Evolutionary conservation across 2,888 invertebrate species (phyloP).

Genomic region (Andrena dorsata): DNA sequence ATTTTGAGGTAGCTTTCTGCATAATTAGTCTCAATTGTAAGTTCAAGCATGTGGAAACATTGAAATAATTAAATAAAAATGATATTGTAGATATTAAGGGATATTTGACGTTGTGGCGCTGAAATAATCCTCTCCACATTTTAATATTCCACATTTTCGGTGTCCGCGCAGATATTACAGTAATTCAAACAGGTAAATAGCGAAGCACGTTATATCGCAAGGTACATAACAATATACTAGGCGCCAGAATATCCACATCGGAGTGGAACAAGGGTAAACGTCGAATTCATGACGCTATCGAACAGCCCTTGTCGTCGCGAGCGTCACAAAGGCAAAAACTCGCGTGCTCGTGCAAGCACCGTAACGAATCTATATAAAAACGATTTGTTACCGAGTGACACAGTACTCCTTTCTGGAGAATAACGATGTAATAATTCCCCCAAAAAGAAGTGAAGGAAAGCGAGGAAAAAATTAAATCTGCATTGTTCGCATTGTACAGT

Average conservation of each 20-base stretch:
- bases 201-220: neutral
- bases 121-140: neutral
- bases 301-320: conserved; percentile 43
- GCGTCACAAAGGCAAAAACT: conserved; percentile 39
- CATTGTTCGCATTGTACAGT: conserved; percentile 19
- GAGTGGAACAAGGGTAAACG: conserved; percentile 41
- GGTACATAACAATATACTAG: neutral
- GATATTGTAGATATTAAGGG: too few relatives aligned
- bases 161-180: too few relatives aligned
- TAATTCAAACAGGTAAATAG: neutral
- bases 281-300: conserved; percentile 59
- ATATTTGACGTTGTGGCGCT: too few relatives aligned
- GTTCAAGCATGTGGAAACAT: too few relatives aligned
- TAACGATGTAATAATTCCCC: conserved; percentile 52
- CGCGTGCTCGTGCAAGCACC: conserved; percentile 15
- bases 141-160: neutral
- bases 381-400: conserved; percentile 41
- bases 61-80: too few relatives aligned
- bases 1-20: too few relatives aligned
- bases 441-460: neutral
- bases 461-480: conserved; percentile 19
- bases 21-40: too few relatives aligned
- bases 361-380: conserved; percentile 60
- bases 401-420: conserved; percentile 23
- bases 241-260: neutral